phyloP scores from a whole-genome alignment of 2,888 invertebrate genomes.

The Caenorhabditis wallacei region DNA sequence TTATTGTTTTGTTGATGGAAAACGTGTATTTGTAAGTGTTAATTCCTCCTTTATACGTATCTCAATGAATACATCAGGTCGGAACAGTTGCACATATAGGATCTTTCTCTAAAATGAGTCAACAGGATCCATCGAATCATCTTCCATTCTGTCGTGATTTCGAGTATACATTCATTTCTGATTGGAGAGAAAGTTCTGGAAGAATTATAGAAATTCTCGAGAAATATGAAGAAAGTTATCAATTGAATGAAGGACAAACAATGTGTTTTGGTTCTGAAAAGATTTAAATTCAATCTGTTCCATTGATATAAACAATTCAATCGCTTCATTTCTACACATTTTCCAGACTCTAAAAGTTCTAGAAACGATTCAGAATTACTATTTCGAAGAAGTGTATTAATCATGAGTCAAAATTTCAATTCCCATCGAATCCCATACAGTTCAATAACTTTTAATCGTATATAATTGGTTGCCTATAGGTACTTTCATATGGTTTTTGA shows the following conservation, averaged over 20 bases:
- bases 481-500: too few relatives aligned
- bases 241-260: constrained; percentile 41
- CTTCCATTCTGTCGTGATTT: constrained; percentile 53
- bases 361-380: too few relatives aligned
- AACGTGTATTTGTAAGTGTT: constrained; percentile 13
- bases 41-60: not conserved
- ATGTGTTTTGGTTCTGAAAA: constrained; percentile 27
- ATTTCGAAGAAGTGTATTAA: too few relatives aligned
- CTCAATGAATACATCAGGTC: constrained; percentile 2
- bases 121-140: constrained; percentile 29
- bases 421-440: too few relatives aligned
- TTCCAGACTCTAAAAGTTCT: too few relatives aligned
- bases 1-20: constrained; percentile 54
- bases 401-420: too few relatives aligned
- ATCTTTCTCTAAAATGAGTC: constrained; percentile 39
- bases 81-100: constrained; percentile 55
- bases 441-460: too few relatives aligned
- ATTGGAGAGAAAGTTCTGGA: constrained; percentile 51
- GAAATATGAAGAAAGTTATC: constrained; percentile 35
- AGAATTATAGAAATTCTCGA: constrained; percentile 47
- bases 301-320: not conserved
- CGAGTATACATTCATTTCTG: constrained; percentile 47
- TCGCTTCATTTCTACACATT: not conserved
- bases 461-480: too few relatives aligned
- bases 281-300: not conserved